Evolutionary conservation across 2,113 vertebrate species (phyloP).

Genomic region (Genyomyrus donnyi): DNA sequence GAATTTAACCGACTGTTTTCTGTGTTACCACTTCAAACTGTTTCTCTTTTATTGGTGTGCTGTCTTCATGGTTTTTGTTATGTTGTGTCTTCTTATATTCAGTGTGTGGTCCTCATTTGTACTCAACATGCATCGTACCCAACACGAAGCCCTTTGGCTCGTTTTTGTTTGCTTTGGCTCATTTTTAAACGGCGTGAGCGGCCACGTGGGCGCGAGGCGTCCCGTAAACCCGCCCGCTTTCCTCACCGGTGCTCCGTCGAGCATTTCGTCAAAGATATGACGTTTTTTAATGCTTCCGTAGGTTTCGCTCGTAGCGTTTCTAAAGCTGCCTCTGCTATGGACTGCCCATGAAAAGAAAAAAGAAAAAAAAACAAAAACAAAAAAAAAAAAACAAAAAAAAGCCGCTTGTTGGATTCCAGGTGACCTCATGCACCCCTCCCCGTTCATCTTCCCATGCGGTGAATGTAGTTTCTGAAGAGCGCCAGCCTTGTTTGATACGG

Average conservation of each 20-base stretch:
- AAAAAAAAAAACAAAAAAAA: background rate
- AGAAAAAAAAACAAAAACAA: background rate
- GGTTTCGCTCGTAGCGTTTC: constrained; percentile 9
- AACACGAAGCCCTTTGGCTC: background rate
- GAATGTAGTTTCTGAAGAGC: constrained; percentile 35
- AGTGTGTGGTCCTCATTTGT: background rate
- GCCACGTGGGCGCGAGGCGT: background rate
- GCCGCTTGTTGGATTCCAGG: constrained; percentile 2
- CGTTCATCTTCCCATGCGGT: constrained; percentile 29
- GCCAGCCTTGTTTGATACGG: constrained; percentile 34
- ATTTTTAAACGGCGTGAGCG: background rate
- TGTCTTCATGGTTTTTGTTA: background rate
- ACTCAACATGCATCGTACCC: background rate
- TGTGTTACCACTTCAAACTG: background rate
- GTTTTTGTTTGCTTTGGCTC: background rate
- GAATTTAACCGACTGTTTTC: background rate
- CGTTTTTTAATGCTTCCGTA: constrained; percentile 16
- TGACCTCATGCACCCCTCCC: background rate
- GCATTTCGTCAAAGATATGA: background rate
- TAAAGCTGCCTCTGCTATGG: constrained; percentile 3
- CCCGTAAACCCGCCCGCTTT: background rate
- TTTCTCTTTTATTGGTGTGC: background rate
- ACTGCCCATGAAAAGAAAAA: background rate
- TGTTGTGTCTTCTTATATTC: background rate
- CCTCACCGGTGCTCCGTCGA: background rate